Evolutionary conservation across 2,113 vertebrate species (phyloP), one percentile per base, ranked within the genome.

Genomic region (Oncorhynchus masou): DNA sequence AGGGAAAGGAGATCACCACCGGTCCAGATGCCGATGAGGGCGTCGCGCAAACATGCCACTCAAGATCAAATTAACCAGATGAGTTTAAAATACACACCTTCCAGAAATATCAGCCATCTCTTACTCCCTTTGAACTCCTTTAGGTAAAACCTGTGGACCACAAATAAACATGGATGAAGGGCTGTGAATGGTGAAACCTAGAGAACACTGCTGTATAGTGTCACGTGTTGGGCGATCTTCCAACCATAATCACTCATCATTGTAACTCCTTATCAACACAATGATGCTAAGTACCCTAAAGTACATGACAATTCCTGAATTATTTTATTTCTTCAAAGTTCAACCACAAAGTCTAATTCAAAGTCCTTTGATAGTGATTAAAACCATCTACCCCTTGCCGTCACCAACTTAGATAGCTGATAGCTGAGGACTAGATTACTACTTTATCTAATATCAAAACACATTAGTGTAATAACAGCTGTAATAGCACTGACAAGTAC

Each of bases 101-200:
- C 92, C 87, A 95, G 83, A 92, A 95, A 94, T 88, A 92, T 74
- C 81, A 93, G 86, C 91, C 92, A 92, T 77, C 89, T 86, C 77
- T 91, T 95, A 84, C 88, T 95, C 83, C 90, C 87, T 92, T 92
- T 94, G 83, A 90, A 87, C 85, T 93, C 94, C 81, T 93, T 93
- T 68, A 94, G 87, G 88, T 92, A 91, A 84, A 91, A 93, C 75
- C 93, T 94, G 80, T 16, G 70, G 81, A 88, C 64, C 81, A 80
- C 75, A 89, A 89, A 89, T 83, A 84, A 87, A 81, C 11, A 82
- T 74, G 75, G 68, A 78, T 71, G 71, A 81, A 59, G 31, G 70
- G 76, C 81, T 71, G 71, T 64, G 68, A 62, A 71, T 51, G n/a
- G 48, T 72, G 68, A 5, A 74, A 70, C 68, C 39, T 25, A 76